Evolutionary conservation across 92 coral and sea anemone species (phyloP).

Genomic region (Virgularia gustaviana): DNA sequence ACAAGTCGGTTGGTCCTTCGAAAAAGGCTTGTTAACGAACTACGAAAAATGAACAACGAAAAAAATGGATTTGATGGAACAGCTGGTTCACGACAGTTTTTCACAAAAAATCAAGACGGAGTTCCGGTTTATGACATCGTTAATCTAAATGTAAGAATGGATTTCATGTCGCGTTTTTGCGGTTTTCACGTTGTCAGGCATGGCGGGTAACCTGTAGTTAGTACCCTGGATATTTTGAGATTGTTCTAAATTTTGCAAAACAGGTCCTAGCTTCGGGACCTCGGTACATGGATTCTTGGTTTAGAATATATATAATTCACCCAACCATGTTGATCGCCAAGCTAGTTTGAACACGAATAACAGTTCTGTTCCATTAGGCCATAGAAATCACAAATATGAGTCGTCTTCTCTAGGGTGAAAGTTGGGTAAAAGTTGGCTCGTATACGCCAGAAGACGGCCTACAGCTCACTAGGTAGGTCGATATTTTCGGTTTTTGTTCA

Average conservation of each 20-base stretch:
- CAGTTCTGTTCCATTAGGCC: too few relatives aligned
- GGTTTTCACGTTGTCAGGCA: background rate
- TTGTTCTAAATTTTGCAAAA: too few relatives aligned
- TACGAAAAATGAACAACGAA: constrained; percentile 75
- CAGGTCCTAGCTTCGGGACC: too few relatives aligned
- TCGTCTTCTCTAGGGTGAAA: constrained; percentile 79
- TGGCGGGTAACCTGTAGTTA: background rate
- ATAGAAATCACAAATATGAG: too few relatives aligned
- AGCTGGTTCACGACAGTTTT: constrained; percentile 65
- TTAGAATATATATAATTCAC: too few relatives aligned
- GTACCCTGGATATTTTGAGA: background rate
- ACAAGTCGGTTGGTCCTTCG: constrained; percentile 68
- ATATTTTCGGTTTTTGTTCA: too few relatives aligned
- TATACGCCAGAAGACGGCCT: constrained; percentile 76
- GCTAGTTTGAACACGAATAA: too few relatives aligned
- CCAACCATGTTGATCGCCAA: too few relatives aligned
- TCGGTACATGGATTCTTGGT: too few relatives aligned
- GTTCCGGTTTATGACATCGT: constrained; percentile 80
- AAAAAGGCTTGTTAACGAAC: constrained; percentile 59
- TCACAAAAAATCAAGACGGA: constrained; percentile 80
- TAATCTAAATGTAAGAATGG: constrained; percentile 60
- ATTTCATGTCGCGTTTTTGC: background rate
- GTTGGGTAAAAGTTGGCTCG: constrained; percentile 85
- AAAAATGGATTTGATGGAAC: constrained; percentile 86
- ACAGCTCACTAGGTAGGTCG: constrained; percentile 49